Percentiles rank a stretch among this genome's conserved stretches.
Evolutionary conservation across 2,113 vertebrate genomes (phyloP).

Genomic region (Heterotilapia buettikoferi): DNA sequence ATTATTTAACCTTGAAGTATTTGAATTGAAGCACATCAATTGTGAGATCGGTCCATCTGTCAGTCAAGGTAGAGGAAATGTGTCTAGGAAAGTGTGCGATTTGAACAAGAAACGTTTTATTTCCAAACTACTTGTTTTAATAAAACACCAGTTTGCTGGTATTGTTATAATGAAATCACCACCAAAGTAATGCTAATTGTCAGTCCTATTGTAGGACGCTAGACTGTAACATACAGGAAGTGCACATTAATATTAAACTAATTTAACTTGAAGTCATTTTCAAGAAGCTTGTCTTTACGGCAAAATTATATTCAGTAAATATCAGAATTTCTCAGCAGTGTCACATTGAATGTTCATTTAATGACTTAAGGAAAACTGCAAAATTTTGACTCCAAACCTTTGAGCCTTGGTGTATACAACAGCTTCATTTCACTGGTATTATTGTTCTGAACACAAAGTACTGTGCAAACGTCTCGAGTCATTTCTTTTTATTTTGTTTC

Average conservation of each 20-base stretch:
- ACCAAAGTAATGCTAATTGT: not conserved
- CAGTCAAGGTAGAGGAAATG: not conserved
- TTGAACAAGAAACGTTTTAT: not conserved
- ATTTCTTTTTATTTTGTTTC: not conserved
- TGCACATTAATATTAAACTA: not conserved
- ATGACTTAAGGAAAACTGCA: not conserved
- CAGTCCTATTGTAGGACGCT: not conserved
- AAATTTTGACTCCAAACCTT: not conserved
- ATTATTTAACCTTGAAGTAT: not conserved
- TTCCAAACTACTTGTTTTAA: not conserved
- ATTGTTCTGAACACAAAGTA: not conserved
- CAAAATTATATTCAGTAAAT: not conserved
- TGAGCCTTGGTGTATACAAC: not conserved
- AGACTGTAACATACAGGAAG: not conserved
- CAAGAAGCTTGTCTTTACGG: not conserved
- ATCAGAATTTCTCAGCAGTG: not conserved
- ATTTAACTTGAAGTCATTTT: not conserved
- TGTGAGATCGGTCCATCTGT: not conserved
- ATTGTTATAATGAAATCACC: not conserved
- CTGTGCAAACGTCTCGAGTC: not conserved
- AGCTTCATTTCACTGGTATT: not conserved
- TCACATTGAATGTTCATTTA: not conserved
- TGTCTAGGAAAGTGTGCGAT: not conserved
- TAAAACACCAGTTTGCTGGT: not conserved
- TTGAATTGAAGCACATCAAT: not conserved